Evolutionary conservation across 2,113 vertebrate genomes (phyloP), one percentile per base, ranked within the genome.

Genomic region (Ardeotis arabs): DNA sequence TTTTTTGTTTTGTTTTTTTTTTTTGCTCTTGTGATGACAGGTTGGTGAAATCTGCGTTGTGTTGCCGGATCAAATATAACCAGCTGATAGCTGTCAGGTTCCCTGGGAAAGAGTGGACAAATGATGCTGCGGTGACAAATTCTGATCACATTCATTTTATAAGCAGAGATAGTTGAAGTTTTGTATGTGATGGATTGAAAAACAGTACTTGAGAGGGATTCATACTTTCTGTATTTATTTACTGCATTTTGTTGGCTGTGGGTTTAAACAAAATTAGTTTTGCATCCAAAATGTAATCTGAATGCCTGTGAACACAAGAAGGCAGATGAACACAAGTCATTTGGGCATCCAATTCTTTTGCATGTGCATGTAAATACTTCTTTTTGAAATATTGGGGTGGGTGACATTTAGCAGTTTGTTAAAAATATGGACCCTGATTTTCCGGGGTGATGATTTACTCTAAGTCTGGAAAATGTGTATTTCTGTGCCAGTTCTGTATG

Each of bases 281-380:
- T 91, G 87, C 90, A 86, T 94, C 77, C 70, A 83, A 84, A 96
- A 87, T 95, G 84, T 70, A 91, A 81, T 92, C 74, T 89, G 72
- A 84, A 82, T 78, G 69, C 72, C 78, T 67, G 59, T 44, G 55
- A 95, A 82, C 39, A 82, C 62, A 93, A 73, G 89, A 56, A 89
- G 39, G 66, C 72, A 79, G 93, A 84, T 56, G 87, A 93, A 50
- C 44, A 77, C 55, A 49, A 87, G 85, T 56, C 81, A 39, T 89
- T 84, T 84, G 87, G 68, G 50, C 59, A 95, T 70, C 77, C 67
- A 45, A 8, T 66, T 88, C 78, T 64, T 85, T 84, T 66, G 33
- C 68, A 21, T 50, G 74, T 35, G 68, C 45, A 18, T 14, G 68
- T n/a, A 66, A 88, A 68, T 28, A 7, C 22, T 85, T 50, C 23